These are phyloP conservation scores for Nemapogon koenigi DNA, from an alignment of 2,888 invertebrate genomes.

Conservation along the genomic window DNA sequence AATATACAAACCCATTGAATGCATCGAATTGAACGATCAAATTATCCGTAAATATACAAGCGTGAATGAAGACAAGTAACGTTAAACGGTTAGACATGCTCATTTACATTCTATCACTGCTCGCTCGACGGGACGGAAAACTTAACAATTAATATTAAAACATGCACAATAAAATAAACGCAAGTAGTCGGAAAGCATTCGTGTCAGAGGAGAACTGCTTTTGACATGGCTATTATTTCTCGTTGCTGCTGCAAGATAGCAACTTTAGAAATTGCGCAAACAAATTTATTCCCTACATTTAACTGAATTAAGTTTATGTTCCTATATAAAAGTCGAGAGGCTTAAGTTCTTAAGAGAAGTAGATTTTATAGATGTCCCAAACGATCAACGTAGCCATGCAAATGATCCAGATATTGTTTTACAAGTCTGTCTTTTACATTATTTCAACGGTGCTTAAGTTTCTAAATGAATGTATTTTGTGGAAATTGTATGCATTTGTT, in stretches of 20 bases:
- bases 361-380: slow-evolving; percentile 21
- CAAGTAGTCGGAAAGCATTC: slow-evolving; percentile 55
- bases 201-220: slow-evolving; percentile 45
- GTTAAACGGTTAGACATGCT: slow-evolving; percentile 42
- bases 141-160: slow-evolving; percentile 60
- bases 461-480: too few species aligned
- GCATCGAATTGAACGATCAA: not conserved
- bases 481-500: too few species aligned
- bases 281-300: too few species aligned
- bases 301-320: too few species aligned
- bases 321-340: too few species aligned
- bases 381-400: slow-evolving; percentile 32
- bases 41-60: not conserved
- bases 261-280: too few species aligned
- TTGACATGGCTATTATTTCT: slow-evolving; percentile 54
- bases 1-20: not conserved
- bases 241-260: too few species aligned
- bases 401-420: slow-evolving; percentile 34
- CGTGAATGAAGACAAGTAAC: slow-evolving; percentile 1
- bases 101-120: slow-evolving; percentile 38
- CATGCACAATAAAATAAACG: slow-evolving; percentile 56
- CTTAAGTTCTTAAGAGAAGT: not conserved
- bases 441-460: too few species aligned
- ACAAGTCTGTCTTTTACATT: slow-evolving; percentile 11
- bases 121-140: slow-evolving; percentile 39